phyloP scores from a whole-genome alignment of 2,797 vertebrate species.

The Aplochiton taeniatus region DNA sequence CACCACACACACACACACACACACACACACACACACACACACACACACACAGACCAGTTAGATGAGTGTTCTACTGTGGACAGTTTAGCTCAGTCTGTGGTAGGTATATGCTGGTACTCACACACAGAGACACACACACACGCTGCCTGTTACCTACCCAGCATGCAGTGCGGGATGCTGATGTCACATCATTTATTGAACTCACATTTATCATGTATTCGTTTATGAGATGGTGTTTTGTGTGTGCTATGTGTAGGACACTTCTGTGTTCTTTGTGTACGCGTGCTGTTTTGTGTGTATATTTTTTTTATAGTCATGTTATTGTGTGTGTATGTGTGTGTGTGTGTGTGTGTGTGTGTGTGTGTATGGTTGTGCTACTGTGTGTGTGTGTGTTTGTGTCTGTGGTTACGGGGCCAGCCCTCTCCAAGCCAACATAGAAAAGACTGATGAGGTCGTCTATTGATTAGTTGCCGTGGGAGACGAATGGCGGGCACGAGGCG shows the following conservation, averaged over 20 bases:
- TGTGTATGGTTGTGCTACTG: background rate
- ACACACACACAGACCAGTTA: no score
- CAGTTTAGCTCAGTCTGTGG: no score
- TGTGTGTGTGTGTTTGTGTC: background rate
- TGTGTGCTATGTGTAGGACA: background rate
- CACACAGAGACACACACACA: constrained; percentile 7
- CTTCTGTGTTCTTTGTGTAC: constrained; percentile 7
- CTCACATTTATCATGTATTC: constrained; percentile 88
- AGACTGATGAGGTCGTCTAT: constrained; percentile 93
- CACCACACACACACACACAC: background rate
- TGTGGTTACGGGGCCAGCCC: constrained; percentile 22
- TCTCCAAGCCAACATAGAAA: constrained; percentile 51
- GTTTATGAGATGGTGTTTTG: constrained; percentile 20
- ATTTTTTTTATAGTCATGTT: constrained; percentile 22
- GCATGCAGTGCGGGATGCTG: constrained; percentile 68
- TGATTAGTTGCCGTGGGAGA: constrained; percentile 95
- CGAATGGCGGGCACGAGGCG: constrained; percentile 91
- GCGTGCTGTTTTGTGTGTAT: constrained; percentile 7
- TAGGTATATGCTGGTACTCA: no score
- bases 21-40: no score
- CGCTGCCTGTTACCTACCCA: constrained; percentile 72
- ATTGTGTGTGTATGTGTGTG: constrained; percentile 35
- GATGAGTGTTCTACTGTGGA: no score
- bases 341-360: background rate
- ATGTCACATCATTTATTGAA: constrained; percentile 82